Conservation (phyloP, 1,140 invertebrate species). For the Zophobas morio region DNA sequence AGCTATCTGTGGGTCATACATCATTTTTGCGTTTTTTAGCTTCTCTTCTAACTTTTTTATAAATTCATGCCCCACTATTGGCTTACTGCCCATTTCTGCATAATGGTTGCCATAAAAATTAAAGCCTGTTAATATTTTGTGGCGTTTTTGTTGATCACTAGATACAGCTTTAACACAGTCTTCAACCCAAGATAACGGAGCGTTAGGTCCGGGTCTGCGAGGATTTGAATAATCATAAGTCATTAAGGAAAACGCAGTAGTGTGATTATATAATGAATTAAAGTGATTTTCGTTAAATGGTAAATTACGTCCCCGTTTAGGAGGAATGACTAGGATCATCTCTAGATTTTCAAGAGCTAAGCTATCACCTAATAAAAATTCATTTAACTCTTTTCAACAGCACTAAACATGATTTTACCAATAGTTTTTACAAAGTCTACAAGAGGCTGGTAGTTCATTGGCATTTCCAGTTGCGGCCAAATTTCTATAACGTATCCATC, state of each 20-base stretch:
- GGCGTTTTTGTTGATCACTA: constrained; percentile 75
- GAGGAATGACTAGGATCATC: constrained; percentile 89
- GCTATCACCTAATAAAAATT: constrained; percentile 50
- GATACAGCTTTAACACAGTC: constrained; percentile 83
- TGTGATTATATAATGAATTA: constrained; percentile 80
- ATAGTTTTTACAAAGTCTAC: constrained; percentile 76
- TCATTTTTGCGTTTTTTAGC: constrained; percentile 78
- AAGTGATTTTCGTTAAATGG: constrained; percentile 86
- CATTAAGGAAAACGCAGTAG: constrained; percentile 93
- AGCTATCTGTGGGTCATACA: constrained; percentile 82
- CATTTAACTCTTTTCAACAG: neutral
- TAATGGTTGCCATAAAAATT: constrained; percentile 97
- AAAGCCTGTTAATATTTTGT: constrained; percentile 89
- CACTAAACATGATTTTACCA: constrained; percentile 65
- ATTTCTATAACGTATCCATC: constrained; percentile 92
- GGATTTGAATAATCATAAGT: constrained; percentile 94
- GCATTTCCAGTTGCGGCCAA: constrained; percentile 85
- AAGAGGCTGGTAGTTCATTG: constrained; percentile 76
- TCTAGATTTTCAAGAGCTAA: constrained; percentile 70
- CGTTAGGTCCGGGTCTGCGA: constrained; percentile 89
- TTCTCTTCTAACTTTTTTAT: constrained; percentile 78
- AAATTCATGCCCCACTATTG: constrained; percentile 86
- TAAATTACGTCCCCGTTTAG: constrained; percentile 78
- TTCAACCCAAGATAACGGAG: constrained; percentile 87
- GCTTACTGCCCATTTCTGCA: constrained; percentile 80